Percentiles rank a stretch among this genome's conserved stretches.
Evolutionary conservation across 1,140 invertebrate genomes (phyloP).

Genomic region (Drosophila mayri): DNA sequence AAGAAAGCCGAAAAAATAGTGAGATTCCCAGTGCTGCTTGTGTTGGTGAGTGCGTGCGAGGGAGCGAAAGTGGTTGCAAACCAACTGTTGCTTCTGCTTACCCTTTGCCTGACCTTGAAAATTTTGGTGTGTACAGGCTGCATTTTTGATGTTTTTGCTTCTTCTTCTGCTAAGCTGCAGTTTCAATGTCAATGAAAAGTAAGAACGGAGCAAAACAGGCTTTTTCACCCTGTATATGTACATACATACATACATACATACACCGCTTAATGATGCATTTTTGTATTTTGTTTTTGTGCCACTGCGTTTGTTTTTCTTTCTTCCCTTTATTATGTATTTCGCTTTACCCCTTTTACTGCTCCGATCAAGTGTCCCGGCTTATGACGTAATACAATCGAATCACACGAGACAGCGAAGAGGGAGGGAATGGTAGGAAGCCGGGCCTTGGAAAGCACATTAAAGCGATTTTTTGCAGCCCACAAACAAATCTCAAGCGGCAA

Average conservation of each 20-base stretch:
- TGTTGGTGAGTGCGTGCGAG: neutral
- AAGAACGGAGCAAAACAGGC: constrained; percentile 40
- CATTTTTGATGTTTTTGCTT: constrained; percentile 48
- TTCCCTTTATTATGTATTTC: constrained; percentile 42
- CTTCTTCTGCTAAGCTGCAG: constrained; percentile 54
- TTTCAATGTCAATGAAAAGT: constrained; percentile 72
- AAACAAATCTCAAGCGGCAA: constrained; percentile 66
- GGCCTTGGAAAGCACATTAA: constrained; percentile 40
- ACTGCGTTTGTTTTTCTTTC: constrained; percentile 28
- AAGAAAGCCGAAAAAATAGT: neutral
- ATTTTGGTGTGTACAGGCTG: constrained; percentile 61
- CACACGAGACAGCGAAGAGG: constrained; percentile 13
- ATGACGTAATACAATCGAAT: constrained; percentile 70
- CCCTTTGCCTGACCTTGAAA: constrained; percentile 76
- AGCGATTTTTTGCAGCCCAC: constrained; percentile 59
- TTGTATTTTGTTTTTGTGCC: constrained; percentile 34
- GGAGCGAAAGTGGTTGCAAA: constrained; percentile 28
- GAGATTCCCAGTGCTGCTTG: neutral
- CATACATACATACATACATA: neutral
- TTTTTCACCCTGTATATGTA: neutral
- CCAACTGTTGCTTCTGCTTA: constrained; percentile 73
- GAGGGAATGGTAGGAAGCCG: neutral
- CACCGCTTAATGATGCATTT: neutral
- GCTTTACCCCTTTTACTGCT: constrained; percentile 53
- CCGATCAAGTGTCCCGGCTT: constrained; percentile 58